Evolutionary conservation across 1,140 invertebrate genomes (phyloP).

Genomic region (Pachyrhynchus sulphureomaculatus): DNA sequence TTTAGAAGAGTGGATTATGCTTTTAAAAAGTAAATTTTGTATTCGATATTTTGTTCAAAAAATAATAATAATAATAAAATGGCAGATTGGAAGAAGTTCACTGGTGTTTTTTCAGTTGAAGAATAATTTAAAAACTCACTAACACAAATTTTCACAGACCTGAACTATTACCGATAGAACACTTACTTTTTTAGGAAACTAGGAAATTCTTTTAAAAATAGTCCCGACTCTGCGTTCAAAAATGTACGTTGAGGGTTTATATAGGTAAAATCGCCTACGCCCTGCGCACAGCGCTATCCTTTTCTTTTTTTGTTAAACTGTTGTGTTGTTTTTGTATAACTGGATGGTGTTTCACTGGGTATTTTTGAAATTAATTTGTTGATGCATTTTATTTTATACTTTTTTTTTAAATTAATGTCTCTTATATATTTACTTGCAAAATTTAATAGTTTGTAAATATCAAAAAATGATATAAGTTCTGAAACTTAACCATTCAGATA

Average conservation of each 20-base stretch:
- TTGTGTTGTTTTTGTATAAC: conserved; percentile 1
- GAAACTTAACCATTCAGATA: too few relatives aligned
- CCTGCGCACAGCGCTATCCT: not conserved
- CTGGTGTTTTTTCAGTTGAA: too few relatives aligned
- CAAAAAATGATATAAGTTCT: too few relatives aligned
- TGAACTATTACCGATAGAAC: not conserved
- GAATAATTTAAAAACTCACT: conserved; percentile 5
- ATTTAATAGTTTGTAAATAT: too few relatives aligned
- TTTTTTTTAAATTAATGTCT: too few relatives aligned
- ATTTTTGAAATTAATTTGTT: not conserved
- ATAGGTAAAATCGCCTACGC: conserved; percentile 14
- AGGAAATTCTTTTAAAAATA: conserved; percentile 1
- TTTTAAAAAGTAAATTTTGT: too few relatives aligned
- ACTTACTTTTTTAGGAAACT: not conserved
- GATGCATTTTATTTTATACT: not conserved
- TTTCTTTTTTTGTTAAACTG: not conserved
- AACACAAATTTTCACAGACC: not conserved
- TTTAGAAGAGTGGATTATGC: too few relatives aligned
- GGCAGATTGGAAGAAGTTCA: too few relatives aligned
- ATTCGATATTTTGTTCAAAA: too few relatives aligned
- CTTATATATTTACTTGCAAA: too few relatives aligned
- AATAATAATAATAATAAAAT: too few relatives aligned
- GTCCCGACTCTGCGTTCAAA: conserved; percentile 25
- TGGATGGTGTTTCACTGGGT: not conserved
- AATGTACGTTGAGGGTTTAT: conserved; percentile 19